Base-by-base conservation (phyloP, 1,140 invertebrate species). In the Cherax destructor region DNA sequence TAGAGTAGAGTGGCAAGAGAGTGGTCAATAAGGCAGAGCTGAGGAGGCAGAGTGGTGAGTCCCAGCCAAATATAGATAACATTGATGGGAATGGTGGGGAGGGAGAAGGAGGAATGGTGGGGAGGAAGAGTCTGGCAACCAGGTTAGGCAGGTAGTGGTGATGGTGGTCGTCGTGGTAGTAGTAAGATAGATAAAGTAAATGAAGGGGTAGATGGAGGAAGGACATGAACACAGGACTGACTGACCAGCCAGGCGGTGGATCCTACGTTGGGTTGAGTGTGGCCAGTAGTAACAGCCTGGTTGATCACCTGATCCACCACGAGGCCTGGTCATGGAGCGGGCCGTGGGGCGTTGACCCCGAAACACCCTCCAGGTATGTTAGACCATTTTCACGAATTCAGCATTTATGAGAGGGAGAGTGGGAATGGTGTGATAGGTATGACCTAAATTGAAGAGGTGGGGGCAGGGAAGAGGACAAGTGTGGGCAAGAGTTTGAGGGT, bases 21-120 rank as follows among this genome's bases (percentile, higher is more conserved):
- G 69, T 30, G 69, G 69, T 74, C 56, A 79, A 87, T 87, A 87
- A 80, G 77, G 86, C 74, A 24, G 76, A 47, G 83, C 21, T 21
- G 21, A 41, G 76, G 52, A 49, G 1, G 86, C 10, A 41, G 49
- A 30, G 18, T 41, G 5, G 13, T 65, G 21, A 3, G 83, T 72
- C 61, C 24, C 81, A 30, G 61, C 83, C 83, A 69, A 84, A 84
- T 72, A 84, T 84, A 80, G 86, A 72, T 11, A 41, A 50, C 56
- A 24, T 56, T 69, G 74, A 78, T 69, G 83, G 65, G 76, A 76
- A 72, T 80, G 61, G 86, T 9, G 61, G 47, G 61, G 10, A 41
- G 50, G 74, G 69, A 30, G 84, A 30, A 10, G 84, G 69, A 21
- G 10, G 49, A 76, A 5, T 47, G 47, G 47, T 41, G 52, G 69